These are phyloP conservation scores for Lampris incognitus DNA, from an alignment of 2,113 vertebrate species.

Conservation along the genomic window DNA sequence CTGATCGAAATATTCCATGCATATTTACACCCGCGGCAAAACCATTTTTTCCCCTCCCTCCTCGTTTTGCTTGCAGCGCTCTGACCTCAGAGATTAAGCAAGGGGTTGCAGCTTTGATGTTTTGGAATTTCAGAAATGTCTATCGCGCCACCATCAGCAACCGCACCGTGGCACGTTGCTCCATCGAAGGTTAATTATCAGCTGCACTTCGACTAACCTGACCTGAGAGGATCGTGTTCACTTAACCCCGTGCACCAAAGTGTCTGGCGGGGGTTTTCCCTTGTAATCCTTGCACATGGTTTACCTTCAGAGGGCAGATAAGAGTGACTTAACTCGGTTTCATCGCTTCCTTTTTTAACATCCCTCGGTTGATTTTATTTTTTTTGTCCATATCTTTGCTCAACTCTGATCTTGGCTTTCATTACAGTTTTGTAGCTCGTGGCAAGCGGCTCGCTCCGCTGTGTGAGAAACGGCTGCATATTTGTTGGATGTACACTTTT, in stretches of 20 bases:
- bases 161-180: too few species aligned
- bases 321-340: slow-evolving; percentile 1
- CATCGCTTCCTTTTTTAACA: slow-evolving; percentile 6
- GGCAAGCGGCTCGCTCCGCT: not conserved
- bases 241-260: too few species aligned
- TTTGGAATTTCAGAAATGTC: too few species aligned
- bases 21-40: too few species aligned
- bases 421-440: slow-evolving; percentile 16
- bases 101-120: too few species aligned
- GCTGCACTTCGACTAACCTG: not conserved
- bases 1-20: too few species aligned
- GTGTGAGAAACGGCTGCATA: slow-evolving; percentile 37
- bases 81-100: too few species aligned
- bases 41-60: too few species aligned
- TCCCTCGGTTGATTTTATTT: not conserved
- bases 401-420: slow-evolving; percentile 42
- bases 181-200: too few species aligned
- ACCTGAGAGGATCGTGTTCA: slow-evolving; percentile 21
- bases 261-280: slow-evolving; percentile 5
- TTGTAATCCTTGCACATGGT: slow-evolving; percentile 23
- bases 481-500: slow-evolving; percentile 46
- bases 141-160: too few species aligned
- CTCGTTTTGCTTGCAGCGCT: too few species aligned
- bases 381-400: slow-evolving; percentile 23
- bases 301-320: not conserved